Percentiles rank a stretch among this genome's conserved stretches.
phyloP scores from a whole-genome alignment of 2,797 vertebrate species.

The Spinus pinus region DNA sequence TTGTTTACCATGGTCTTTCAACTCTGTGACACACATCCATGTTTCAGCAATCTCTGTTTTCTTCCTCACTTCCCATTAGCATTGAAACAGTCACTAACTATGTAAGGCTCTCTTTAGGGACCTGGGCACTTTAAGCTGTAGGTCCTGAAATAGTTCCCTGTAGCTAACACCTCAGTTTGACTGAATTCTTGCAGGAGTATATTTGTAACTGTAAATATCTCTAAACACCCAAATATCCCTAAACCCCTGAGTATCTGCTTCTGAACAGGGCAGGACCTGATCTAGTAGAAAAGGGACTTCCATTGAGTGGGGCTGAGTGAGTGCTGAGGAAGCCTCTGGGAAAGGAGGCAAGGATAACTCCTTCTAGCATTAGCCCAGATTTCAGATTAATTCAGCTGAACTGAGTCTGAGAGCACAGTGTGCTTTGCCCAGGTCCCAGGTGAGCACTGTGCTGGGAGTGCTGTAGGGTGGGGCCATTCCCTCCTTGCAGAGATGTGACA shows the following conservation, averaged over 20 bases:
- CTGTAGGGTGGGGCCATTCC: neutral
- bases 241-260: neutral
- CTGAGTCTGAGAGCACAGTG: neutral
- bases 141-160: neutral
- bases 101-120: neutral
- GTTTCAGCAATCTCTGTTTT: neutral
- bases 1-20: neutral
- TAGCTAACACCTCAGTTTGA: neutral
- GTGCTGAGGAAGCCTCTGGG: neutral
- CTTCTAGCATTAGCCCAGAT: neutral
- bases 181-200: neutral
- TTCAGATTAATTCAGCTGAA: neutral
- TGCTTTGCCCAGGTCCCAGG: neutral
- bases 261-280: neutral
- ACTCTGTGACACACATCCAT: neutral
- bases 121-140: neutral
- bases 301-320: fast-evolving
- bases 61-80: neutral
- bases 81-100: neutral
- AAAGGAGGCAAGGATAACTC: neutral
- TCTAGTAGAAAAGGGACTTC: neutral
- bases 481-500: neutral
- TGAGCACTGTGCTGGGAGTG: neutral
- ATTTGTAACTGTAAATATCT: neutral
- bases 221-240: neutral